phyloP scores from a whole-genome alignment of 2,797 vertebrate genomes.

The Sebastes baramenuke region DNA sequence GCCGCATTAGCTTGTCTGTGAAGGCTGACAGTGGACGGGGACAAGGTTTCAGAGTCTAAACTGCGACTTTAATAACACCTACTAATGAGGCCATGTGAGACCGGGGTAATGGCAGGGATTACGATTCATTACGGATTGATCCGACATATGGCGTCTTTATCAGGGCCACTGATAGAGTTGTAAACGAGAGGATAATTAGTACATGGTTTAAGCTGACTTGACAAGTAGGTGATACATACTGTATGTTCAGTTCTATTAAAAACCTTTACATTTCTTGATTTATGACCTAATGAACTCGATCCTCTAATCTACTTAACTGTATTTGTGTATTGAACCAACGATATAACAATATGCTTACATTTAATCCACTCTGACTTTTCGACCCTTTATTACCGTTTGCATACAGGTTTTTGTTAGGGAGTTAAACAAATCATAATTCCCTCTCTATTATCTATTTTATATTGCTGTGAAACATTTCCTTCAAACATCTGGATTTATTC shows the following conservation, averaged over 20 bases:
- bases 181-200: slow-evolving; percentile 56
- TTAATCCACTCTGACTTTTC: not conserved
- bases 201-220: slow-evolving; percentile 37
- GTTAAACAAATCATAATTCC: no score
- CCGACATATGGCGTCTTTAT: slow-evolving; percentile 42
- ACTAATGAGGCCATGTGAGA: slow-evolving; percentile 77
- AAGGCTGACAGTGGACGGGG: slow-evolving; percentile 46
- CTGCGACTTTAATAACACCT: slow-evolving; percentile 64
- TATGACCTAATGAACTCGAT: not conserved
- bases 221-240: not conserved
- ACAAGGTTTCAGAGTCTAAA: slow-evolving; percentile 65
- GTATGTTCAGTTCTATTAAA: slow-evolving; percentile 2
- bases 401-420: no score
- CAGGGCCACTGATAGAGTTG: slow-evolving; percentile 25
- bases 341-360: not conserved
- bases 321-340: not conserved
- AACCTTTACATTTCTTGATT: not conserved
- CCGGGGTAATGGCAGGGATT: slow-evolving; percentile 68
- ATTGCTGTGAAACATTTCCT: no score
- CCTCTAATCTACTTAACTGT: not conserved
- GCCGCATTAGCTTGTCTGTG: slow-evolving; percentile 57
- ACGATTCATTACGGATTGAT: slow-evolving; percentile 66
- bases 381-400: no score
- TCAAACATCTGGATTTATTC: no score
- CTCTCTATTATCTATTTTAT: no score